A percentile compares a stretch with the other conserved stretches of the same genome.
Conservation (phyloP, 2,888 invertebrate species). For the Boloria euphrosyne region DNA sequence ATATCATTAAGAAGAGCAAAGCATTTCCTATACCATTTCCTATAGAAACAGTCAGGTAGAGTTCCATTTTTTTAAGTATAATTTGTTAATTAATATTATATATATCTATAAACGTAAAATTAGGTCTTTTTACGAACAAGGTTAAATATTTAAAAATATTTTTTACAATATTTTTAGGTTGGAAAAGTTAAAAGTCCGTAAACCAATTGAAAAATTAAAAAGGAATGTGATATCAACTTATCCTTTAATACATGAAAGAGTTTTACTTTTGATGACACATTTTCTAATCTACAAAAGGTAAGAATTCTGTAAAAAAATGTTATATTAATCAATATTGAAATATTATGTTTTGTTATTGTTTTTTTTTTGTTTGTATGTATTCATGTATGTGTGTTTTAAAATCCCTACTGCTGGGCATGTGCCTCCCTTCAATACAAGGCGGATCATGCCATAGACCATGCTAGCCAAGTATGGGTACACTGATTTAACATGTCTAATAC, state of each 20-base stretch:
- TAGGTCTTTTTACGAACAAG: too few relatives aligned
- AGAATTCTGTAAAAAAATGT: background rate
- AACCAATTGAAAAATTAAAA: constrained; percentile 61
- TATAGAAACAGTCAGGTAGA: constrained; percentile 52
- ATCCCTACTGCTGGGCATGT: too few relatives aligned
- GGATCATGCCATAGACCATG: too few relatives aligned
- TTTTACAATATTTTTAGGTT: constrained; percentile 52
- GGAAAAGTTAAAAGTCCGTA: constrained; percentile 60
- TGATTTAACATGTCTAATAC: too few relatives aligned
- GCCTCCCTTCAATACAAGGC: too few relatives aligned
- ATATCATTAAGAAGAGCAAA: constrained; percentile 52
- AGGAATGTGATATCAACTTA: constrained; percentile 83
- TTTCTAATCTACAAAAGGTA: constrained; percentile 85
- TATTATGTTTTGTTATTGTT: too few relatives aligned
- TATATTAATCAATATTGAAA: too few relatives aligned
- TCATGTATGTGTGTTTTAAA: too few relatives aligned
- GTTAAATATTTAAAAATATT: too few relatives aligned
- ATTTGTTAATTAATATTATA: background rate
- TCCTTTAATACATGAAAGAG: constrained; percentile 86
- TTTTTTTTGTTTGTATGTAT: too few relatives aligned
- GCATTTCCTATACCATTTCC: constrained; percentile 55
- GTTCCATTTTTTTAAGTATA: background rate
- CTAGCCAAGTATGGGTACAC: too few relatives aligned
- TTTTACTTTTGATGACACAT: constrained; percentile 82
- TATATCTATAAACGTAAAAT: background rate